These are phyloP conservation scores for Dinomys branickii DNA, from an alignment of 2,113 vertebrate genomes.

Conservation along the genomic window DNA sequence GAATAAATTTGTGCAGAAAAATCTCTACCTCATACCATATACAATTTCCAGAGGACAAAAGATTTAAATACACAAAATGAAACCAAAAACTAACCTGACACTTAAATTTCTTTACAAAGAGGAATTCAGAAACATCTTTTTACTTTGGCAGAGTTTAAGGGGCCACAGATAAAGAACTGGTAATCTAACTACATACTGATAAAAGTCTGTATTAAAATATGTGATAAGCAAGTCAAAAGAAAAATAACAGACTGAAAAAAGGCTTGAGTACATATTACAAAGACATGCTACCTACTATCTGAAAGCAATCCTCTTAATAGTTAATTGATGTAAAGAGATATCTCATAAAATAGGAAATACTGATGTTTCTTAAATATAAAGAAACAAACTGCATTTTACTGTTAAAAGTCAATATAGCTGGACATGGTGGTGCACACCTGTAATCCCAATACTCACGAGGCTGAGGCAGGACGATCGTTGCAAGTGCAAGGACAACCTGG, in stretches of 20 bases:
- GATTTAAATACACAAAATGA: conserved; percentile 1
- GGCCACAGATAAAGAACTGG: background rate
- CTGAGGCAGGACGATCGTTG: too few relatives aligned
- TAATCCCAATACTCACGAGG: too few relatives aligned
- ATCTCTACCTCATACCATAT: background rate
- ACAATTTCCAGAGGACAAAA: background rate
- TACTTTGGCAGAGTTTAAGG: background rate
- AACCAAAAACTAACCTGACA: background rate
- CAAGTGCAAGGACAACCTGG: too few relatives aligned
- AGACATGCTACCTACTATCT: background rate
- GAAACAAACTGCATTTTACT: background rate
- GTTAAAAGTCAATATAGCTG: background rate
- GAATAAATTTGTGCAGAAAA: background rate
- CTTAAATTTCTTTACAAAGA: background rate
- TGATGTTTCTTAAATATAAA: conserved; percentile 14
- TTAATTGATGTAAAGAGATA: background rate
- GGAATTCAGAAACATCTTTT: background rate
- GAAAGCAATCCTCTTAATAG: background rate
- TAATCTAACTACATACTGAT: background rate
- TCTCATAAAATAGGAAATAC: background rate
- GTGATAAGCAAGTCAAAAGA: background rate
- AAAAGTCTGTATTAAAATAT: background rate
- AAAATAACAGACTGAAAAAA: background rate
- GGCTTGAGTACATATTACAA: background rate
- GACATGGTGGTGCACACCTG: too few relatives aligned